These are phyloP conservation scores for Sinhomidia bicolor DNA, from an alignment of 2,888 invertebrate species.

Conservation along the genomic window DNA sequence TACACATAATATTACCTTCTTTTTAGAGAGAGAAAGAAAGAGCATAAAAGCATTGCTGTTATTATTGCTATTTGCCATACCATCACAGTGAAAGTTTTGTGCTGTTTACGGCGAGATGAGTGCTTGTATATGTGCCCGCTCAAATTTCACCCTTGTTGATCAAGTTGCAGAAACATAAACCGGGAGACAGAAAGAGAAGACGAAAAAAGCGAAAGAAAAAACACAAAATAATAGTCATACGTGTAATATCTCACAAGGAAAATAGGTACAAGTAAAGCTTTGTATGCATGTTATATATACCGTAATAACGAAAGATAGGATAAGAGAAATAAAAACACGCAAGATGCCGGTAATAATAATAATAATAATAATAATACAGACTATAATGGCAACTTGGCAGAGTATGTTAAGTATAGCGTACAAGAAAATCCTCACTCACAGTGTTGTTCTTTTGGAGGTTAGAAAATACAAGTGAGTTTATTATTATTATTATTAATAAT, in stretches of 20 bases:
- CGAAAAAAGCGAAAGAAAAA: not conserved
- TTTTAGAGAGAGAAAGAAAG: not conserved
- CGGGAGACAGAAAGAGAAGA: conserved; percentile 22
- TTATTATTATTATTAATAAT: conserved; percentile 19
- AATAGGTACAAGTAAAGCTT: conserved; percentile 1
- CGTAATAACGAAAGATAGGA: conserved; percentile 36
- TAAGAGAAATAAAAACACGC: not conserved
- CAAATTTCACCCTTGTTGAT: conserved; percentile 64
- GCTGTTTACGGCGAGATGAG: not conserved
- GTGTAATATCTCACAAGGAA: not conserved
- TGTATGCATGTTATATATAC: no score
- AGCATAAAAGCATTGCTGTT: conserved; percentile 41
- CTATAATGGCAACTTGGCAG: not conserved
- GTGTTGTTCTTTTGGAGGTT: conserved; percentile 12
- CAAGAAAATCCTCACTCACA: not conserved
- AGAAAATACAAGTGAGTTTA: conserved; percentile 20
- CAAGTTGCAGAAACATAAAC: conserved; percentile 60
- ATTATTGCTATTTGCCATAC: conserved; percentile 15
- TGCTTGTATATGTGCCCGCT: conserved; percentile 28
- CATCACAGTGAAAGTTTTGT: not conserved
- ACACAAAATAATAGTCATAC: conserved; percentile 15
- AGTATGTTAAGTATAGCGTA: not conserved
- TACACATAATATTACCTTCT: conserved; percentile 15
- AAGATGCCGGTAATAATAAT: not conserved
- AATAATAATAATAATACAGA: no score